Evolutionary conservation across 2,113 vertebrate species (phyloP).

Genomic region (Zootoca vivipara): DNA sequence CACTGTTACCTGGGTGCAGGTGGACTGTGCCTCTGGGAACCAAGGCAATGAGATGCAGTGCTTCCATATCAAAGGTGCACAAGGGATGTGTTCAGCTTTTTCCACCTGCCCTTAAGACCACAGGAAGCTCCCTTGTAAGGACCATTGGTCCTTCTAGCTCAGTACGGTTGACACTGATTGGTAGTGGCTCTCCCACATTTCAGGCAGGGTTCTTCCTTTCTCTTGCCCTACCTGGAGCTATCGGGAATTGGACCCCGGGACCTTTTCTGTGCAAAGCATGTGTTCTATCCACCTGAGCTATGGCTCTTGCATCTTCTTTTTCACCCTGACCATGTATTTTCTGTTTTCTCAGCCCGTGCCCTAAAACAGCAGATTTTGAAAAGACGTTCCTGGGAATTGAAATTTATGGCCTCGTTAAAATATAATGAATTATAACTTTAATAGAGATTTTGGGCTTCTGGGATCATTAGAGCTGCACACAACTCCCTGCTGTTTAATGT

Average conservation of each 20-base stretch:
- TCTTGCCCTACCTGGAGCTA: too few species aligned
- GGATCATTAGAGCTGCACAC: background rate
- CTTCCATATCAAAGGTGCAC: too few species aligned
- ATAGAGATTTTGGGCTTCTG: background rate
- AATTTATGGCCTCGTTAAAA: constrained; percentile 11
- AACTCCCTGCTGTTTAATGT: background rate
- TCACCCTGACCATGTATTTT: background rate
- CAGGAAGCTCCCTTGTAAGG: background rate
- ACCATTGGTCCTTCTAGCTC: too few species aligned
- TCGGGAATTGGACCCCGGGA: too few species aligned
- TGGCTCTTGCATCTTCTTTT: background rate
- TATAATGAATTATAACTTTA: background rate
- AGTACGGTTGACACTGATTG: too few species aligned
- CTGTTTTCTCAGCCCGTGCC: background rate
- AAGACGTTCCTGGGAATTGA: background rate
- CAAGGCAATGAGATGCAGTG: too few species aligned
- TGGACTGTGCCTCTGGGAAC: background rate
- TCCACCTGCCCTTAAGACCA: background rate
- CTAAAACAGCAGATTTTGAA: background rate
- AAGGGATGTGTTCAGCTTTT: background rate
- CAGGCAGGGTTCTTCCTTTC: too few species aligned
- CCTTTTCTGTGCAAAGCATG: too few species aligned
- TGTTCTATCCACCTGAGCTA: too few species aligned
- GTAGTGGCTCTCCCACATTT: too few species aligned
- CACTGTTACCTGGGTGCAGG: too few species aligned